Conservation (phyloP, 2,113 vertebrate genomes). For the Nibea albiflora region DNA sequence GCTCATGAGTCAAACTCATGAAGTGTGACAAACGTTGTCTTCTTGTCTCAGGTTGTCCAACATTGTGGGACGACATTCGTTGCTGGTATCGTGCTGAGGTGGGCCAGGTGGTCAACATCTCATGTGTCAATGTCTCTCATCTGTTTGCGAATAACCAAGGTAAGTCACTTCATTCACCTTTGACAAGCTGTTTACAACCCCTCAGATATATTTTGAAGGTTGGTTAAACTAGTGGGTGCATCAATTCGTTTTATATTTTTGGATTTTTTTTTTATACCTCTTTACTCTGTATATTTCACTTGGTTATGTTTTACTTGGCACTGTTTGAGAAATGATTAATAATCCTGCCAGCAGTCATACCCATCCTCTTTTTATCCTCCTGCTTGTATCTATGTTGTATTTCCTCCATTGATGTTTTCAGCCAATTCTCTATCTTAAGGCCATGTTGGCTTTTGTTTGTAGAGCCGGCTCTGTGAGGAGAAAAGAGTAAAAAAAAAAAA, state of each 20-base stretch:
- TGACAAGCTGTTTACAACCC: not conserved
- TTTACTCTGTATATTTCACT: not conserved
- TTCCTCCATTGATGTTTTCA: not conserved
- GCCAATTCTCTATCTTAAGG: not conserved
- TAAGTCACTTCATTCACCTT: constrained; percentile 44
- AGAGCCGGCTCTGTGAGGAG: not conserved
- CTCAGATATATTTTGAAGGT: not conserved
- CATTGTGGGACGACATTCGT: constrained; percentile 75
- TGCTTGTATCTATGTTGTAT: not conserved
- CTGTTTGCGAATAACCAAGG: constrained; percentile 79
- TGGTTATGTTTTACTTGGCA: not conserved
- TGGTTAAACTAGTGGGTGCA: not conserved
- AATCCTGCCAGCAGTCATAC: constrained; percentile 16
- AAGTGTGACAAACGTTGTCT: not conserved
- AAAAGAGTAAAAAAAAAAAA: not conserved
- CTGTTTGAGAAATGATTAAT: constrained; percentile 26
- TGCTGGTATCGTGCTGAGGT: constrained; percentile 80
- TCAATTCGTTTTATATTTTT: not conserved
- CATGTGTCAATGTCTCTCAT: constrained; percentile 80
- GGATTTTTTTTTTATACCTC: too few relatives aligned
- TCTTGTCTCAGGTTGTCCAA: constrained; percentile 75
- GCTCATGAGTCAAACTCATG: not conserved
- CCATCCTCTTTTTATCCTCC: constrained; percentile 10
- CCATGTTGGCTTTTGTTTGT: not conserved
- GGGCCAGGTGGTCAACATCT: constrained; percentile 78